Evolutionary conservation across 1,140 invertebrate genomes (phyloP), one percentile per base, ranked within the genome.

Genomic region (Nasonia vitripennis): DNA sequence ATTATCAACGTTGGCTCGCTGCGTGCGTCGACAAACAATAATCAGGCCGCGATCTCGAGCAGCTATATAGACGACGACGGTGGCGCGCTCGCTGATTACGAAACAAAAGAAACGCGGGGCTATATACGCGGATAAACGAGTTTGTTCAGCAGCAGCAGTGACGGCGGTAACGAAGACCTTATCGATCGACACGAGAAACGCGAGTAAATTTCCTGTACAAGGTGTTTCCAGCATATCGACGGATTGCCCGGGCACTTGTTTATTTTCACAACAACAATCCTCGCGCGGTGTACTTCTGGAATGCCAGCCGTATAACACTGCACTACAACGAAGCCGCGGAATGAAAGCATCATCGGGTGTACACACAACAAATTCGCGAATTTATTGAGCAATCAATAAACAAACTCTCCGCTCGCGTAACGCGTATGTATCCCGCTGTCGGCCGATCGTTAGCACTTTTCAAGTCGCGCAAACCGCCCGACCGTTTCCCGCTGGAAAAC

Each of bases 141-240:
- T 81, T 51, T 45, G 27, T 23, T 48, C 80, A 31, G 67, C 31
- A 9, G 37, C 68, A 17, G 20, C 37, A 5, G 31, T 11, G 62
- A 10, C 17, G 62, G 6, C 6, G 79, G 68, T 73, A 81, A 81
- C 79, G 68, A 81, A 81, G 41, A 51, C 68, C 79, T 81, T 73
- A 81, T 81, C 79, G 79, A 81, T 80, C 78, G 78, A 78, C 77
- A 78, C 23, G 51, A 78, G 77, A 78, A 78, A 78, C 77, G 14
- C 78, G 78, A 23, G 78, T 48, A 45, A 70, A 80, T 80, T 80
- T 80, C 62, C 78, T 70, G 78, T 80, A 70, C 78, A 70, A 80
- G 78, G 62, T 80, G 78, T 80, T 80, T 68, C n/a, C 31, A 23
- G 27, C 14, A 17, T 34, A 78, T 78, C 77, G 77, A 78, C n/a